Percentiles rank a stretch among this genome's conserved stretches.
Conservation (phyloP, 37 sponge, comb jelly and placozoan genomes). For the Ephydatia muelleri region DNA sequence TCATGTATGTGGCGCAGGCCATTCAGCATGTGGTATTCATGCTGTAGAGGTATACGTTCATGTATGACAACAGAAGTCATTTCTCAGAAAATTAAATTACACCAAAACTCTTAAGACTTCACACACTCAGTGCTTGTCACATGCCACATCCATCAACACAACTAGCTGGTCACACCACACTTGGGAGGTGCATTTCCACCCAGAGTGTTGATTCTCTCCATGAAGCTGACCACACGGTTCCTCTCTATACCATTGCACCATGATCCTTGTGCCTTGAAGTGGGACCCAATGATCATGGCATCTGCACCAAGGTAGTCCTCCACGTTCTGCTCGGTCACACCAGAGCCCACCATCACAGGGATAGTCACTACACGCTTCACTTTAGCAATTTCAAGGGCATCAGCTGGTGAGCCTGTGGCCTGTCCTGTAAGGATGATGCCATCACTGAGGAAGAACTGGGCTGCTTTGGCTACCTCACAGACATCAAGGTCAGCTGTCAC, state of each 20-base stretch:
- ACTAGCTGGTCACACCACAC: too few species aligned
- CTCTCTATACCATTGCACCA: conserved; percentile 69
- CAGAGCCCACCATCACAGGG: conserved; percentile 87
- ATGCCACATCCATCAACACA: too few species aligned
- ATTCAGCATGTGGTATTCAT: too few species aligned
- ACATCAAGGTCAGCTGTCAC: conserved; percentile 76
- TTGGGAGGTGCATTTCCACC: not conserved
- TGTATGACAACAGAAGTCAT: too few species aligned
- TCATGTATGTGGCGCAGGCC: too few species aligned
- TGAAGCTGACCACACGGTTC: conserved; percentile 52
- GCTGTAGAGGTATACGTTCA: too few species aligned
- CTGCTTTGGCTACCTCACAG: conserved; percentile 71
- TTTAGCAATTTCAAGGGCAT: conserved; percentile 21
- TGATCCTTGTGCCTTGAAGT: conserved; percentile 78
- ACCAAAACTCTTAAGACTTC: not conserved
- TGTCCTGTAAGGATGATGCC: conserved; percentile 83
- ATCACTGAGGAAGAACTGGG: conserved; percentile 87
- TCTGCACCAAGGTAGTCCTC: conserved; percentile 33
- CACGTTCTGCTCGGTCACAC: conserved; percentile 78
- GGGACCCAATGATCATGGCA: conserved; percentile 87
- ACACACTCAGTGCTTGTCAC: not conserved
- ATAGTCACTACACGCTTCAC: conserved; percentile 30
- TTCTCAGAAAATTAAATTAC: too few species aligned
- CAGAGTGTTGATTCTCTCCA: conserved; percentile 38
- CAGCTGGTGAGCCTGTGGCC: conserved; percentile 68